Evolutionary conservation across 2,888 invertebrate species (phyloP), one percentile per base, ranked within the genome.

Genomic region (Aproaerema taeniolella): DNA sequence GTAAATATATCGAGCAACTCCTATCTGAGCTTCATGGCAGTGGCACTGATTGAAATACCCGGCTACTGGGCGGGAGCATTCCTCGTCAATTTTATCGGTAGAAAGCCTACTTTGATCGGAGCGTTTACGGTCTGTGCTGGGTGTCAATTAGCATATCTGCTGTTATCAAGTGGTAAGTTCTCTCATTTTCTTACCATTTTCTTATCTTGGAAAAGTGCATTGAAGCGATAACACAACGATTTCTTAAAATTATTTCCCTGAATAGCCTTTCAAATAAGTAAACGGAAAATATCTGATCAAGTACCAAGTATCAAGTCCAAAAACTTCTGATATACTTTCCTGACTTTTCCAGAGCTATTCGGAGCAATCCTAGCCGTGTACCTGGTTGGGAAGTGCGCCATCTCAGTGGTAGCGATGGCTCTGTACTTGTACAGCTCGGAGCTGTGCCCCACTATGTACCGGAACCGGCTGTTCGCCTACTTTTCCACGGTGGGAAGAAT

Each of bases 21-120:
- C 45, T 91, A 91, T 61, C 37, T 89, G 8, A 92, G 91, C 69
- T 92, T 90, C 57, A 85, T 90, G 39, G 67, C 89, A 13, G 89
- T 89, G 2, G 72, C 88, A 0, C 63, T 88, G 7, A 87, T 90
- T 2, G 93, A 93, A 64, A 89, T 93, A 39, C 93, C 93, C 0
- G 92, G 91, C 0, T 91, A 89, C 56, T 73, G 90, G 53, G 52
- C 88, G 24, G 89, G 90, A 0, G 88, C 88, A 35, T 59, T 89
- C 10, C 60, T 91, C 8, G 79, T 92, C 55, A 88, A 89, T 43
- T 77, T 71, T 38, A 64, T 89, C 4, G 91, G 91, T 1, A 73
- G 91, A 43, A 88, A 89, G 45, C 78, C 86, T 14, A 89, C 90
- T 0, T 67, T 91, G 1, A 87, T 83, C 31, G 71, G 68, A 1